Evolutionary conservation across 2,797 vertebrate genomes (phyloP).

Genomic region (Gallirallus australis): DNA sequence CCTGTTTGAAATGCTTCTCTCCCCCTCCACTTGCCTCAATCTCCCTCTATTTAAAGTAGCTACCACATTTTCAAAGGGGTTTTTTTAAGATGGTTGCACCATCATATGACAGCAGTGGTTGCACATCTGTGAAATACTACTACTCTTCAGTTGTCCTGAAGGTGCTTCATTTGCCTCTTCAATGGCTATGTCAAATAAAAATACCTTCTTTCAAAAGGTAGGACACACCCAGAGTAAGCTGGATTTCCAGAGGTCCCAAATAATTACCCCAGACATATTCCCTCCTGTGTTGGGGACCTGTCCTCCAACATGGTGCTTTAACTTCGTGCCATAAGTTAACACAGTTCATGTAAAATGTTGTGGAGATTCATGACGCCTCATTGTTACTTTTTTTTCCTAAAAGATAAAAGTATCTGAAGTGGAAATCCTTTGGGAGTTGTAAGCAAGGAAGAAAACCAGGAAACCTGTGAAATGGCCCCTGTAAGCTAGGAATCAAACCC

Average conservation of each 20-base stretch:
- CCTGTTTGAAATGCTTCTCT: neutral
- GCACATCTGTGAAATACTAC: neutral
- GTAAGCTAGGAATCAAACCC: neutral
- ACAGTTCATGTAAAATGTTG: accelerated
- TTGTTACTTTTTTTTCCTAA: neutral
- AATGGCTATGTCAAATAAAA: neutral
- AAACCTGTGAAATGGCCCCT: neutral
- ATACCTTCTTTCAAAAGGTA: neutral
- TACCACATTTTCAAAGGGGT: neutral
- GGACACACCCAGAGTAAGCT: neutral
- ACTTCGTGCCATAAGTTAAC: neutral
- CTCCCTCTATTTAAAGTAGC: neutral
- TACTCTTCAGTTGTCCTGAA: neutral
- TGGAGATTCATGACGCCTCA: neutral
- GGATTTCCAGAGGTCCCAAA: neutral
- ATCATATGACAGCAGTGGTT: neutral
- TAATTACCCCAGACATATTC: neutral
- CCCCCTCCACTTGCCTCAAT: neutral
- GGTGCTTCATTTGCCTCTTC: neutral
- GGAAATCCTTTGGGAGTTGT: neutral
- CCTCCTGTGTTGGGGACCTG: neutral
- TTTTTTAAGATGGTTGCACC: neutral
- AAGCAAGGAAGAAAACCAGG: neutral
- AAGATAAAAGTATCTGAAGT: neutral
- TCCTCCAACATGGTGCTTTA: neutral